phyloP scores from a whole-genome alignment of 2,113 vertebrate genomes.

The Theropithecus gelada region DNA sequence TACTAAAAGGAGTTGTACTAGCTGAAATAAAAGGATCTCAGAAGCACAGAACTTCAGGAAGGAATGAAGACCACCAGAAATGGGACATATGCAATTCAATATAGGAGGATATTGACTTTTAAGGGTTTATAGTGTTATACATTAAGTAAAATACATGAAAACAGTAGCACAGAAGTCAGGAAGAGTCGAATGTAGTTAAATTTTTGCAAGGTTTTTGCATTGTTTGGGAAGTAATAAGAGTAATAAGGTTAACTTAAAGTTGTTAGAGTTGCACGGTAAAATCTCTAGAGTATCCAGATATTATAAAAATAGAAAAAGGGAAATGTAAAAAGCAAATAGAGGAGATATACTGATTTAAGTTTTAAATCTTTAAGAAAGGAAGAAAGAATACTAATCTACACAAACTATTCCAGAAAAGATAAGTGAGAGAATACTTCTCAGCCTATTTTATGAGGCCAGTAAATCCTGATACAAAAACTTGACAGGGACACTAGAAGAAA shows the following conservation, averaged over 20 bases:
- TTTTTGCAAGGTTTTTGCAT: neutral
- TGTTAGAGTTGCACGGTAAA: neutral
- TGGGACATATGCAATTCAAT: neutral
- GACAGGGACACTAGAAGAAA: neutral
- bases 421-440: neutral
- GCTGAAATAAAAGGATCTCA: neutral
- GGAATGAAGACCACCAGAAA: neutral
- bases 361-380: neutral
- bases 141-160: neutral
- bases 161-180: neutral
- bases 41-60: neutral
- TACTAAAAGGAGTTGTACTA: neutral
- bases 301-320: neutral
- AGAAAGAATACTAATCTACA: neutral
- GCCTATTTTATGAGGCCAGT: neutral
- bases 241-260: neutral
- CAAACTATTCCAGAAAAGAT: neutral
- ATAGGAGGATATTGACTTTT: neutral
- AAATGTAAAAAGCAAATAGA: neutral
- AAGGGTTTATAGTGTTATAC: neutral
- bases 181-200: neutral
- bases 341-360: neutral
- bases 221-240: neutral
- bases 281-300: neutral
- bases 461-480: neutral